phyloP scores from a whole-genome alignment of 1,140 invertebrate species.

The Cotesia typhae region DNA sequence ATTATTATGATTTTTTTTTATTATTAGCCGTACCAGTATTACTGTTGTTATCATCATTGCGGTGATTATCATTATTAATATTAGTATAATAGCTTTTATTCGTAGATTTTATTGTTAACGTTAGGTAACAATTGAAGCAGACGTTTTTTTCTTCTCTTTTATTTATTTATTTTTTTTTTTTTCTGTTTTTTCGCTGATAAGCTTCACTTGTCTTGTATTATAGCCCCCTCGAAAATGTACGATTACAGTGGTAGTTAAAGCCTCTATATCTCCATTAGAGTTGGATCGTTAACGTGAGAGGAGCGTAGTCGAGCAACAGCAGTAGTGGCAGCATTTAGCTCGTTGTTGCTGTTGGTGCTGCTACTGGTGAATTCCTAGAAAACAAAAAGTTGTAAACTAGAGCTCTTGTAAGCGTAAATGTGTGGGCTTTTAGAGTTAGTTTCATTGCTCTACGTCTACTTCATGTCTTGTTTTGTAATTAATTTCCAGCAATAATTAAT shows the following conservation, averaged over 20 bases:
- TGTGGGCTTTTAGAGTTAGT: conserved; percentile 4
- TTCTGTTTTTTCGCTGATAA: background rate
- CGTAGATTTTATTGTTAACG: too few relatives aligned
- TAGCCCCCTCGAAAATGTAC: conserved; percentile 32
- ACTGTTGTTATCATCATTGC: background rate
- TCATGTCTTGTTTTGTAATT: conserved; percentile 16
- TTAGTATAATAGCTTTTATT: too few relatives aligned
- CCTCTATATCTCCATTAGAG: conserved; percentile 40
- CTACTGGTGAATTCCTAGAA: conserved; percentile 25
- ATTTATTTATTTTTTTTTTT: background rate
- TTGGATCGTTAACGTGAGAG: conserved; percentile 33
- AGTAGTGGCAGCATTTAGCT: conserved; percentile 19
- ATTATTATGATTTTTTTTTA: conserved; percentile 12
- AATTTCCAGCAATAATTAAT: conserved; percentile 6
- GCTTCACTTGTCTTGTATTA: background rate
- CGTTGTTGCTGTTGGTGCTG: background rate
- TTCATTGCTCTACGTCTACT: conserved; percentile 1
- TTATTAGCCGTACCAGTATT: conserved; percentile 13
- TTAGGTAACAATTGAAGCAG: too few relatives aligned
- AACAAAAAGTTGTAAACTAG: conserved; percentile 28
- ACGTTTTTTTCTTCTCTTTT: too few relatives aligned
- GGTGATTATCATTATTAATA: too few relatives aligned
- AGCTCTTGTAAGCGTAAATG: background rate
- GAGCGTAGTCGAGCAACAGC: too few relatives aligned
- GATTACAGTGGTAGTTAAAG: conserved; percentile 34